Conservation (phyloP, 2,797 vertebrate genomes). For the Oryzias dopingdopingensis region DNA sequence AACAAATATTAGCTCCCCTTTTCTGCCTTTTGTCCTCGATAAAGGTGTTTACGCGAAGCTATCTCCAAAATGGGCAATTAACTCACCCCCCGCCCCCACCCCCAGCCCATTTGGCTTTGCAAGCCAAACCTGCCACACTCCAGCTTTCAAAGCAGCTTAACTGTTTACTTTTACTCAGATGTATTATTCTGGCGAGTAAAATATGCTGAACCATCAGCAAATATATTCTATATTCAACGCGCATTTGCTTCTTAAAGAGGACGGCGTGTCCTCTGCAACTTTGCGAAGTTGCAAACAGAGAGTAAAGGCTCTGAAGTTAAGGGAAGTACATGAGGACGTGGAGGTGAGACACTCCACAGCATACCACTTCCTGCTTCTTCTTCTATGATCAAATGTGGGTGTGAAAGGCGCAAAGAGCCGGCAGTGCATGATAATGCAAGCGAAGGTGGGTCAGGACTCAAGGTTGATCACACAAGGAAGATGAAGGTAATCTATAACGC, state of each 20-base stretch:
- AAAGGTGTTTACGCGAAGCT: conserved; percentile 68
- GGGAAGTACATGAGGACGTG: conserved; percentile 34
- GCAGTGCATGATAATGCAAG: conserved; percentile 45
- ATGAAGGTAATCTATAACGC: conserved; percentile 58
- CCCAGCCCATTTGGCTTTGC: conserved; percentile 37
- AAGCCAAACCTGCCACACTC: conserved; percentile 63
- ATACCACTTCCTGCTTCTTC: conserved; percentile 26
- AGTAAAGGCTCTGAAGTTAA: conserved; percentile 62
- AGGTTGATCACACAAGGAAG: conserved; percentile 40
- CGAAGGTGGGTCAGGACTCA: conserved; percentile 54
- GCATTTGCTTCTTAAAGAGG: conserved; percentile 59
- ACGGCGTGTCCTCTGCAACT: conserved; percentile 63
- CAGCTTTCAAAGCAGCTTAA: conserved; percentile 54
- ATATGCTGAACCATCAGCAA: conserved; percentile 57
- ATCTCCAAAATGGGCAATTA: conserved; percentile 67
- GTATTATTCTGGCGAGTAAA: conserved; percentile 53
- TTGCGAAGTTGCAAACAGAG: conserved; percentile 56
- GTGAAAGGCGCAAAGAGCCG: conserved; percentile 7
- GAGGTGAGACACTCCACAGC: conserved; percentile 43
- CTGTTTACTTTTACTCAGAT: conserved; percentile 62
- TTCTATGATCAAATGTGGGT: conserved; percentile 28
- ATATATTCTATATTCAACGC: conserved; percentile 63
- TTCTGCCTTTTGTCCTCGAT: conserved; percentile 60
- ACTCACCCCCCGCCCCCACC: conserved; percentile 37
- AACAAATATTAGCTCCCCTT: conserved; percentile 59